Base-by-base conservation (phyloP, 2,797 vertebrate genomes). In the Anguilla obscura region DNA sequence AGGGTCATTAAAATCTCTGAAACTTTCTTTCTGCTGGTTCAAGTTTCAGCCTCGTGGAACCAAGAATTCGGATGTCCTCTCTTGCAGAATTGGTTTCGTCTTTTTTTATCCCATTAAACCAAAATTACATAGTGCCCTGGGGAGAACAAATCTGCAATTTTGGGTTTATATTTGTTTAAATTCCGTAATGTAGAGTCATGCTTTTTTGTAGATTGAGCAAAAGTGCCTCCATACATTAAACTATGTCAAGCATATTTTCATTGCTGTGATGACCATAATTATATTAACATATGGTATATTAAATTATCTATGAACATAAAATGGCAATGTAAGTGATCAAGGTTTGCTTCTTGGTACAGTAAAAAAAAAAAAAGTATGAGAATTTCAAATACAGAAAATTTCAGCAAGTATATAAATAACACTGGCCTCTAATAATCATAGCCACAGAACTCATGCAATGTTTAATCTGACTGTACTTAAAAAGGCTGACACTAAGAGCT, bases 21-120 rank as follows among this genome's bases (percentile, higher is more conserved):
- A 89, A 90, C 91, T 90, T 92, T 89, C 90, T 40, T 90, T 89
- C 90, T 90, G 92, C 94, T 90, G 90, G 90, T 93, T 92, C 89
- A 86, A 90, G 92, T 92, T 91, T 90, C 87, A 92, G 86, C 87
- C 87, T 93, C 91, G 92, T 94, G 90, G 91, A 94, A 90, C 89
- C 80, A 76, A 90, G 90, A 89, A 90, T 91, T 90, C 90, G 87
- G 91, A 91, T 88, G 91, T 90, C 85, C 74, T 86, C 86, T 89
- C 88, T 87, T 88, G 2, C 40, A 74, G 45, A 85, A 84, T 83
- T 85, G 82, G 63, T 66, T 85, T 85, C 18, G 21, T n/a, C 14
- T 89, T 52, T 52, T 86, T 89, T 89, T 66, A 86, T 52, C 87
- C 85, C 88, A 90, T 90, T 86, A 93, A 90, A 88, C 85, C 86